Evolutionary conservation across 1,140 invertebrate species (phyloP).

Genomic region (Mycetomoellerius zeteki): DNA sequence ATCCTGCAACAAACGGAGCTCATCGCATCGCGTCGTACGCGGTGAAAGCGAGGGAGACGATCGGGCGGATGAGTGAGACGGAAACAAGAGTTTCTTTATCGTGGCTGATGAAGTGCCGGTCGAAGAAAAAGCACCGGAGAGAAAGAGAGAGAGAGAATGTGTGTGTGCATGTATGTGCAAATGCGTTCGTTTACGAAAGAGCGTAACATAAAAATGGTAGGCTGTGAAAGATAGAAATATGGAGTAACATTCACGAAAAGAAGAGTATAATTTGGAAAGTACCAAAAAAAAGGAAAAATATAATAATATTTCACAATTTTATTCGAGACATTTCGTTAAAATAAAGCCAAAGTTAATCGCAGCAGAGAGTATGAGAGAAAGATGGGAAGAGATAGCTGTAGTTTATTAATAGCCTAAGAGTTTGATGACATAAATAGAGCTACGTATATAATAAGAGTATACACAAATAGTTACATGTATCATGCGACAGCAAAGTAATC

Average conservation of each 20-base stretch:
- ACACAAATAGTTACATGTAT: constrained; percentile 30
- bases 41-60: constrained; percentile 73
- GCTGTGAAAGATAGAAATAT: not conserved
- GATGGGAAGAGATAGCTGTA: constrained; percentile 15
- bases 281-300: not conserved
- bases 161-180: not conserved
- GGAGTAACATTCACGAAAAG: not conserved
- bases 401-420: constrained; percentile 47
- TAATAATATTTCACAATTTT: not conserved
- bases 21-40: constrained; percentile 58
- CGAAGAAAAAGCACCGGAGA: constrained; percentile 11
- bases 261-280: not conserved
- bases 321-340: not conserved
- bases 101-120: constrained; percentile 39
- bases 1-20: constrained; percentile 66
- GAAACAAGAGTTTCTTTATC: constrained; percentile 68
- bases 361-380: constrained; percentile 6
- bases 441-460: constrained; percentile 39
- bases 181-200: constrained; percentile 38
- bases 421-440: constrained; percentile 33
- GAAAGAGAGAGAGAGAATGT: constrained; percentile 27
- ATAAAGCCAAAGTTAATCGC: not conserved
- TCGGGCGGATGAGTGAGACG: constrained; percentile 34
- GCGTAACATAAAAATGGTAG: not conserved
- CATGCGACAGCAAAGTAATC: constrained; percentile 5